Percentiles rank a stretch among this genome's conserved stretches.
Conservation (phyloP, 2,888 invertebrate genomes). For the Perizoma flavofasciatum region DNA sequence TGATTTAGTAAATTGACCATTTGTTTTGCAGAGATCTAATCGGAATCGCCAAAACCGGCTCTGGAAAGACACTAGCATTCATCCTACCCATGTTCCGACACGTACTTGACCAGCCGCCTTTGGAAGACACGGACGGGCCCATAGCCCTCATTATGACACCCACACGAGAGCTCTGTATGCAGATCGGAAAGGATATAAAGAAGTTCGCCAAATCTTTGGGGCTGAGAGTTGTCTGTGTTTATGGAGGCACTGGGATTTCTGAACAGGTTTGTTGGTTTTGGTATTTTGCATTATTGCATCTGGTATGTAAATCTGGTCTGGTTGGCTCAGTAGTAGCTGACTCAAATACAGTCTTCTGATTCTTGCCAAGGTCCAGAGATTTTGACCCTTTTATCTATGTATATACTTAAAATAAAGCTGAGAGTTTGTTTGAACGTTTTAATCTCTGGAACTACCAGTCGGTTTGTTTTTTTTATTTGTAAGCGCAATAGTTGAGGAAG, state of each 20-base stretch:
- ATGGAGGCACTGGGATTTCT: slow-evolving; percentile 98
- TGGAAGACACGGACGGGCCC: slow-evolving; percentile 99
- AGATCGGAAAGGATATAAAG: slow-evolving; percentile 98
- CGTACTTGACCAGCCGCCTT: slow-evolving; percentile 95
- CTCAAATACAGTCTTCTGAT: no score
- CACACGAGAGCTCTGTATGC: slow-evolving; percentile 98
- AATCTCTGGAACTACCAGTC: no score
- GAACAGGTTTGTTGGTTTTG: slow-evolving; percentile 85
- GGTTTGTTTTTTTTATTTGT: no score
- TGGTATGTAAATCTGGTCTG: background rate
- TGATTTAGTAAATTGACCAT: no score
- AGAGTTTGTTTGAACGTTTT: no score
- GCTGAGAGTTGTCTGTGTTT: slow-evolving; percentile 96
- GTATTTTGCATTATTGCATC: background rate
- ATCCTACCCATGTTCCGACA: slow-evolving; percentile 98
- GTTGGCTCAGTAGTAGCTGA: no score
- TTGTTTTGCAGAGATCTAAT: slow-evolving; percentile 89
- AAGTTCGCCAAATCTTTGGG: slow-evolving; percentile 96
- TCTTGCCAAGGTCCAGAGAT: no score
- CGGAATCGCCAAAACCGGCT: slow-evolving; percentile 99
- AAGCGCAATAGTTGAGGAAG: no score
- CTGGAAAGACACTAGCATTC: slow-evolving; percentile 99
- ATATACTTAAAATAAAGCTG: no score
- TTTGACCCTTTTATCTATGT: no score
- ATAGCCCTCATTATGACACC: slow-evolving; percentile 99